A percentile compares a stretch with the other conserved stretches of the same genome.
Evolutionary conservation across 2,888 invertebrate species (phyloP).

Genomic region (Nowickia ferox): DNA sequence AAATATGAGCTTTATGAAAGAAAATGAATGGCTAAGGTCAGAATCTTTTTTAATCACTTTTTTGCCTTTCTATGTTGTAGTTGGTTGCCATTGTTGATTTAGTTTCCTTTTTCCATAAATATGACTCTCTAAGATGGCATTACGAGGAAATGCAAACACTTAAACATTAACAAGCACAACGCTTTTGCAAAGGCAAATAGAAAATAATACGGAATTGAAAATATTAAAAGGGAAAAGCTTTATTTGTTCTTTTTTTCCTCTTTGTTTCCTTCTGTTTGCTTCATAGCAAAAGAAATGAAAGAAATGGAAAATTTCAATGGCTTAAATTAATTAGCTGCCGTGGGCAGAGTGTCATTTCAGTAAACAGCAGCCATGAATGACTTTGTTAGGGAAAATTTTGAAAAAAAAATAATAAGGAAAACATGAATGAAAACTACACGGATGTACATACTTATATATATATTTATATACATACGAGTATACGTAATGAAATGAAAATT

Average conservation of each 20-base stretch:
- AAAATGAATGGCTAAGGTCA: conserved; percentile 63
- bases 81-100: conserved; percentile 25
- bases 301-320: conserved; percentile 53
- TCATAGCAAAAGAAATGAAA: conserved; percentile 2
- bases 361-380: not conserved
- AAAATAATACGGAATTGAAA: conserved; percentile 35
- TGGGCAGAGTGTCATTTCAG: conserved; percentile 39
- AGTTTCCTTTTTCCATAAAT: conserved; percentile 43
- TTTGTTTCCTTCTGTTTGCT: not conserved
- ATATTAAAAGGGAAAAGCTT: conserved; percentile 56
- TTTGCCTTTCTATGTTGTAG: not conserved
- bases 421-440: too few relatives aligned
- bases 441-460: too few relatives aligned
- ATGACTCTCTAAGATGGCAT: conserved; percentile 55
- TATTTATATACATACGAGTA: too few relatives aligned
- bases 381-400: not conserved
- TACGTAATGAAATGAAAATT: too few relatives aligned
- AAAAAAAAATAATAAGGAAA: too few relatives aligned
- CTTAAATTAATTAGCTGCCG: conserved; percentile 65
- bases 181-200: not conserved
- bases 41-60: conserved; percentile 1
- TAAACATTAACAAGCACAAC: not conserved
- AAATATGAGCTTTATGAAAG: conserved; percentile 45
- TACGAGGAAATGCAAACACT: conserved; percentile 49
- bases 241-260: conserved; percentile 3